Evolutionary conservation across 1,140 invertebrate genomes (phyloP).

Genomic region (Drosophila sturtevanti): DNA sequence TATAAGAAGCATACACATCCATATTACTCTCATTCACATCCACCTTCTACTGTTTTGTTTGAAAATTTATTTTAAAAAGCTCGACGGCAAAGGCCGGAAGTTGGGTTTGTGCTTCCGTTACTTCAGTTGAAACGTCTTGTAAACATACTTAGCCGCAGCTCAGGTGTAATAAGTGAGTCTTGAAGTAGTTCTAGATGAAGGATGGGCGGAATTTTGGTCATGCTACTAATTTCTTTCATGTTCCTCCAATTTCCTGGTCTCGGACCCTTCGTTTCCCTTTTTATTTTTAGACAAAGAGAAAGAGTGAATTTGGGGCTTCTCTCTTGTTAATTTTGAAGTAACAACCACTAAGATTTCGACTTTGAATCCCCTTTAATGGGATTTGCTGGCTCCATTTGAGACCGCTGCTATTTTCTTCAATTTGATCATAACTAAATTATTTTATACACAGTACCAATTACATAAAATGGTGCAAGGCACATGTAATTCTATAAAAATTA

Average conservation of each 20-base stretch:
- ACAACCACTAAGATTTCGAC: not conserved
- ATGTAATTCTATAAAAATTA: not conserved
- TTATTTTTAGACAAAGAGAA: not conserved
- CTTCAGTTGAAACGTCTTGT: slow-evolving; percentile 72
- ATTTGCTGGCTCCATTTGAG: not conserved
- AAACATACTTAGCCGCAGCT: slow-evolving; percentile 80
- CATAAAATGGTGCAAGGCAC: not conserved
- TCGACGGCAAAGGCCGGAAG: slow-evolving; percentile 19
- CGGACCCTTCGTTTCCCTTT: slow-evolving; percentile 25
- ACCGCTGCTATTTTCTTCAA: slow-evolving; percentile 12
- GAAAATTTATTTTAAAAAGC: slow-evolving; percentile 74
- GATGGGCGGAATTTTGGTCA: slow-evolving; percentile 52
- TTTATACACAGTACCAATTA: not conserved
- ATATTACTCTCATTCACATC: not conserved
- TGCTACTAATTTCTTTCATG: slow-evolving; percentile 78
- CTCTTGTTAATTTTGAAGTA: slow-evolving; percentile 61
- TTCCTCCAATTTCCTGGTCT: slow-evolving; percentile 39
- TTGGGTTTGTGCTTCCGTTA: slow-evolving; percentile 29
- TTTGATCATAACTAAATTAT: too few species aligned
- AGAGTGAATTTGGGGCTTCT: slow-evolving; percentile 58
- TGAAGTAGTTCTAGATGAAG: slow-evolving; percentile 53
- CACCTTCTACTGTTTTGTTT: slow-evolving; percentile 37
- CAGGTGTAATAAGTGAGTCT: slow-evolving; percentile 77
- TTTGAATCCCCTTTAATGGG: not conserved
- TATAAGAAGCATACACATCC: slow-evolving; percentile 61